Conservation (phyloP, 2,888 invertebrate species). For the Synergus laeviventris region DNA sequence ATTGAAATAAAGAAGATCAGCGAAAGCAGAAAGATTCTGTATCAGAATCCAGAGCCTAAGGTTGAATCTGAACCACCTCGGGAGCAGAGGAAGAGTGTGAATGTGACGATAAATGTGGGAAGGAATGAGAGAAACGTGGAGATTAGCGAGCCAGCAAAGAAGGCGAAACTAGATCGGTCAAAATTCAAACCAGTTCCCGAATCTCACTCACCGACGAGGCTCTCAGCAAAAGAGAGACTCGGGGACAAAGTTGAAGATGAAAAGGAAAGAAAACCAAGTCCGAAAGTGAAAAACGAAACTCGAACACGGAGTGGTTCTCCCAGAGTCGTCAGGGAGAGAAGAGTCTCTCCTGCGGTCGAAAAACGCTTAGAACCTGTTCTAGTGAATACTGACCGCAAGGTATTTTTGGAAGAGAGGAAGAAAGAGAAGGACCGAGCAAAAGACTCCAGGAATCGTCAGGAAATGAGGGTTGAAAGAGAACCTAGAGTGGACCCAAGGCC, state of each 20-base stretch:
- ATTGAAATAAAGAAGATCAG: conserved; percentile 87
- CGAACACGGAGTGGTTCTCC: conserved; percentile 77
- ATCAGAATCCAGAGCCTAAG: conserved; percentile 76
- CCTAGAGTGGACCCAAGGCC: conserved; percentile 45
- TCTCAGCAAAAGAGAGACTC: conserved; percentile 88
- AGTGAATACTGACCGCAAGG: conserved; percentile 70
- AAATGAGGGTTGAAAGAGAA: conserved; percentile 57
- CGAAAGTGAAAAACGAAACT: conserved; percentile 75
- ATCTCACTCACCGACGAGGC: conserved; percentile 79
- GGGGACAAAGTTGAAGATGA: conserved; percentile 86
- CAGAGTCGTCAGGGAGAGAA: conserved; percentile 73
- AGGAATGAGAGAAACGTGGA: conserved; percentile 73
- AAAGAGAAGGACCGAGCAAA: conserved; percentile 62
- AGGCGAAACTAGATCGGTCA: conserved; percentile 69
- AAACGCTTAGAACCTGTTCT: conserved; percentile 61
- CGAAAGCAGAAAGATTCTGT: conserved; percentile 82
- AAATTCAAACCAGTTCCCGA: conserved; percentile 69
- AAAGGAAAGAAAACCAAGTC: conserved; percentile 62
- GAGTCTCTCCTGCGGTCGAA: conserved; percentile 66
- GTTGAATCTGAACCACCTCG: conserved; percentile 62
- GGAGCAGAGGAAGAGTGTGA: conserved; percentile 69
- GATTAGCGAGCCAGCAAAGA: conserved; percentile 69
- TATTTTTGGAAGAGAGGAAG: conserved; percentile 70
- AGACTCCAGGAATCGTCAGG: conserved; percentile 61
- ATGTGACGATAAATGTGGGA: conserved; percentile 71